These are phyloP conservation scores for Eumacrocentrus americanus DNA, from an alignment of 2,888 invertebrate genomes.

Conservation along the genomic window DNA sequence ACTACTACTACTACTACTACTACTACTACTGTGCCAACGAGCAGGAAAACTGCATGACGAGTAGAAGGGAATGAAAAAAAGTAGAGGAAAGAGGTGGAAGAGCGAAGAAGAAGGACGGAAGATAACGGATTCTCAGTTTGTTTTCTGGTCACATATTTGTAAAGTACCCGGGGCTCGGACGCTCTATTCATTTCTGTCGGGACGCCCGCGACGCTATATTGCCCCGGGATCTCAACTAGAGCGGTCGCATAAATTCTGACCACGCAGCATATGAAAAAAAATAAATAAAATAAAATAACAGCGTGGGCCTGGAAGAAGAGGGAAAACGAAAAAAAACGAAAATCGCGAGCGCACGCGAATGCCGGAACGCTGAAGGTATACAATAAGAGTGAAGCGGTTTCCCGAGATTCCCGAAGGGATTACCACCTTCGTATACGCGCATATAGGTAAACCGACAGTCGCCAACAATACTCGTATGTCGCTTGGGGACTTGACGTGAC, in stretches of 20 bases:
- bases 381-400: not conserved
- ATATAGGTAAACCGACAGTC: not conserved
- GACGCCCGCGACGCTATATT: conserved; percentile 33
- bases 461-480: not conserved
- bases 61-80: conserved; percentile 22
- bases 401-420: not conserved
- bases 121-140: conserved; percentile 42
- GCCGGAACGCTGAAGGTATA: not conserved
- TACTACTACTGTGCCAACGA: no score
- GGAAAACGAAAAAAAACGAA: conserved; percentile 9
- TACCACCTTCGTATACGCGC: not conserved
- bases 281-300: conserved; percentile 12
- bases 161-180: conserved; percentile 51
- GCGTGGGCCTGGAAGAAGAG: not conserved
- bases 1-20: no score
- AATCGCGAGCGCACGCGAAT: no score
- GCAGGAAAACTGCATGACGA: no score
- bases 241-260: conserved; percentile 50
- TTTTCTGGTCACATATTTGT: conserved; percentile 59
- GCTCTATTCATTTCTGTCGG: conserved; percentile 56
- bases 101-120: conserved; percentile 21
- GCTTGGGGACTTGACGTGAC: conserved; percentile 9
- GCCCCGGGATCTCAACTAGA: conserved; percentile 37
- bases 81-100: conserved; percentile 16
- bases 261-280: conserved; percentile 48